Percentiles rank a stretch among this genome's conserved stretches.
Conservation (phyloP, 2,113 vertebrate species). For the Loxodonta africana region DNA sequence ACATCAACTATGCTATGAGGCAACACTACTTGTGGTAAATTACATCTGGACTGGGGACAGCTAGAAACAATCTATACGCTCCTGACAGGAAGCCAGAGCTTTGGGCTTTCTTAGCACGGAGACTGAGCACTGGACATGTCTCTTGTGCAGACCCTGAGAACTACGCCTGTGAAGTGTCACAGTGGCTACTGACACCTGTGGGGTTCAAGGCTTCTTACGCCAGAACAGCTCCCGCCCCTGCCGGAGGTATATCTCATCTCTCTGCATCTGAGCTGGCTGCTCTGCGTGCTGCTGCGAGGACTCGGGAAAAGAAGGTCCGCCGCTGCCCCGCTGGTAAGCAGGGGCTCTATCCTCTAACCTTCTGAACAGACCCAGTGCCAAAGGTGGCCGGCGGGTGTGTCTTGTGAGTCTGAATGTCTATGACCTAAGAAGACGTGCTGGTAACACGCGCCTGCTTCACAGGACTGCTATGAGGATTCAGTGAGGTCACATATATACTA, state of each 20-base stretch:
- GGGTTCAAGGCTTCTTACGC: background rate
- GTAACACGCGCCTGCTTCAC: background rate
- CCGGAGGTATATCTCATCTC: too few relatives aligned
- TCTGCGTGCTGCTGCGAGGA: background rate
- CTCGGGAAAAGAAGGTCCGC: accelerated
- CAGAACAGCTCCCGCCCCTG: background rate
- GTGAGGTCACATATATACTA: background rate
- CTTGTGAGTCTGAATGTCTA: background rate
- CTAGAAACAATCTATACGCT: background rate
- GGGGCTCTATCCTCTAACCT: background rate
- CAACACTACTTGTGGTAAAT: background rate
- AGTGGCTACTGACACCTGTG: background rate
- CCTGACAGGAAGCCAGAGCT: background rate
- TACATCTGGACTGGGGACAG: background rate
- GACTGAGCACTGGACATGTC: background rate
- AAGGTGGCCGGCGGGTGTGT: too few relatives aligned
- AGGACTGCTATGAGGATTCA: background rate
- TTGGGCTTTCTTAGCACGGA: background rate
- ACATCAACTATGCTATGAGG: background rate
- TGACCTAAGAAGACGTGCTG: background rate
- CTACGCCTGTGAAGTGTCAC: background rate
- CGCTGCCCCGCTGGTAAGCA: background rate
- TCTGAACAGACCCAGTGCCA: background rate
- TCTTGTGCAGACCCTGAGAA: background rate
- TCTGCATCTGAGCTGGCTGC: background rate